phyloP scores from a whole-genome alignment of 2,888 invertebrate genomes.

The Dermolepida albohirtum region DNA sequence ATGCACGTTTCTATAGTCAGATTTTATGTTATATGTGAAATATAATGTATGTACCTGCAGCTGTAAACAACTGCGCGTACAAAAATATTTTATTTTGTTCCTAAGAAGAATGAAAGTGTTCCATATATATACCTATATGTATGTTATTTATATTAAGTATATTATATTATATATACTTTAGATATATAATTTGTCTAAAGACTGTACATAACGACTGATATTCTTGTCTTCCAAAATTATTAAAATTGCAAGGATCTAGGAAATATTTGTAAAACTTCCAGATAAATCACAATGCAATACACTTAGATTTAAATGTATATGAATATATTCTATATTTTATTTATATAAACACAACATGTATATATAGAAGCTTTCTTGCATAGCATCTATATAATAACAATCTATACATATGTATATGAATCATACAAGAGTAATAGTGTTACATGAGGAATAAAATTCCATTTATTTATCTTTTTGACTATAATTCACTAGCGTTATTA shows the following conservation, averaged over 20 bases:
- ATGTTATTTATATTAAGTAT: constrained; percentile 23
- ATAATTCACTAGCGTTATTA: too few species aligned
- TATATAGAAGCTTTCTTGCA: not conserved
- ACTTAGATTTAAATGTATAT: constrained; percentile 43
- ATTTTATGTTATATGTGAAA: constrained; percentile 8
- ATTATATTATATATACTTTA: constrained; percentile 11
- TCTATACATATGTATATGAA: too few species aligned
- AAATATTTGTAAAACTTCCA: constrained; percentile 7
- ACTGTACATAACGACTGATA: constrained; percentile 39
- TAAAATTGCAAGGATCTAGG: not conserved
- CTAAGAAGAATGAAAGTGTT: constrained; percentile 52
- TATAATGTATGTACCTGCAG: constrained; percentile 1
- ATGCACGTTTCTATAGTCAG: constrained; percentile 21
- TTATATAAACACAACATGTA: not conserved
- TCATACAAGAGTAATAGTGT: too few species aligned
- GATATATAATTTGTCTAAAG: constrained; percentile 11
- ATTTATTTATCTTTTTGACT: too few species aligned
- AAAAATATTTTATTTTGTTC: constrained; percentile 49
- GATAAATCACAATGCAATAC: constrained; percentile 35
- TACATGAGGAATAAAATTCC: too few species aligned
- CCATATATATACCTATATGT: constrained; percentile 17
- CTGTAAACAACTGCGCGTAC: constrained; percentile 43
- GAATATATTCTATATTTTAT: constrained; percentile 2
- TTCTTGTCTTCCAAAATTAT: constrained; percentile 36
- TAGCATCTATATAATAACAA: too few species aligned